These are phyloP conservation scores for Rhopalosiphum maidis DNA, from an alignment of 1,140 invertebrate genomes.

Conservation along the genomic window DNA sequence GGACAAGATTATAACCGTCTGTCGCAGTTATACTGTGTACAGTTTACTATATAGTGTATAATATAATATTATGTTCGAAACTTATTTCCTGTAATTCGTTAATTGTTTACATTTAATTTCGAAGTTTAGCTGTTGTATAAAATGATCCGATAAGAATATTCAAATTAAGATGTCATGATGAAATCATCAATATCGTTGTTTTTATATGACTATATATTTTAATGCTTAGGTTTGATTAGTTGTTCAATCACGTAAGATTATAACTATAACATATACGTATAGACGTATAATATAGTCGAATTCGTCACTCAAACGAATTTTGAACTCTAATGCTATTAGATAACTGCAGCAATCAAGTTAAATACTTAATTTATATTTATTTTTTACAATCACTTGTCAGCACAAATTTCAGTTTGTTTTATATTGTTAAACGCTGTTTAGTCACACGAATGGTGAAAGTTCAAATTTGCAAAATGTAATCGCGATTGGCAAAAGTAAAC, in stretches of 20 bases:
- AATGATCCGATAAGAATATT: neutral
- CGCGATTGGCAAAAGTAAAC: conserved; percentile 31
- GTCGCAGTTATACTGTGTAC: no score
- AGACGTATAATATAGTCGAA: neutral
- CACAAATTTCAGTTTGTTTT: conserved; percentile 1
- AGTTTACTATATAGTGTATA: no score
- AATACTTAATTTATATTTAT: neutral
- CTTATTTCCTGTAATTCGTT: neutral
- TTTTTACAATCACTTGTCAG: neutral
- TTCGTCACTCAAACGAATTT: neutral
- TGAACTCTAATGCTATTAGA: neutral
- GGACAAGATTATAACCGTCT: neutral
- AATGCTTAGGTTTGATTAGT: neutral
- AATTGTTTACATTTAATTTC: neutral
- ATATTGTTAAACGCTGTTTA: neutral
- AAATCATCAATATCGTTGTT: neutral
- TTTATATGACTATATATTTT: neutral
- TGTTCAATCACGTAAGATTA: neutral
- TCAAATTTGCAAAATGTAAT: conserved; percentile 41
- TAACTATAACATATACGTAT: neutral
- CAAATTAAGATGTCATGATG: neutral
- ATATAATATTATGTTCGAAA: neutral
- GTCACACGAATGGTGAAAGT: conserved; percentile 30
- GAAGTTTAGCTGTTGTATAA: neutral
- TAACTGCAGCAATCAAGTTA: neutral